phyloP scores from a whole-genome alignment of 2,888 invertebrate species.

The Polyommatus icarus region DNA sequence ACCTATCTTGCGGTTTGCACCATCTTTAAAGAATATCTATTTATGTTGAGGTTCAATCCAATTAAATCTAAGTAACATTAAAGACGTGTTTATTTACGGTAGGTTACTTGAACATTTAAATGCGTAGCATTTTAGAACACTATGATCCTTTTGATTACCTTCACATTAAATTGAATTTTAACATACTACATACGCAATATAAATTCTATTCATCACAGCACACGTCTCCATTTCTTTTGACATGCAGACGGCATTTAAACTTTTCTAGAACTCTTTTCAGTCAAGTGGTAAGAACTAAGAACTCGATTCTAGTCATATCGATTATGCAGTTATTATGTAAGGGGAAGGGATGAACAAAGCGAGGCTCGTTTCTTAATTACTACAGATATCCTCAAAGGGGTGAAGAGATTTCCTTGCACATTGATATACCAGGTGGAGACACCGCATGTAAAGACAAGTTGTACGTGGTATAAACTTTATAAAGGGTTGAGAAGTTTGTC shows the following conservation, averaged over 20 bases:
- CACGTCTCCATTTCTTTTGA: background rate
- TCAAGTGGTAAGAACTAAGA: background rate
- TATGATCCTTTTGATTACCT: too few relatives aligned
- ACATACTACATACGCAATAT: background rate
- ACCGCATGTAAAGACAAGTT: background rate
- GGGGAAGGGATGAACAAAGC: slow-evolving; percentile 60
- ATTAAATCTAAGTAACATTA: too few relatives aligned
- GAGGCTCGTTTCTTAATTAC: slow-evolving; percentile 72
- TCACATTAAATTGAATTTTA: background rate
- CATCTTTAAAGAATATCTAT: too few relatives aligned
- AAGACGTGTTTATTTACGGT: too few relatives aligned
- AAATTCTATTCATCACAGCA: background rate
- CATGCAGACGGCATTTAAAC: background rate
- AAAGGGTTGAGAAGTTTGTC: background rate
- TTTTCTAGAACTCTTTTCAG: background rate
- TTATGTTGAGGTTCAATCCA: too few relatives aligned
- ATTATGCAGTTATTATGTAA: slow-evolving; percentile 76
- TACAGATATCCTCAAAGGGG: slow-evolving; percentile 54
- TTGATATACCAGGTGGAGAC: background rate
- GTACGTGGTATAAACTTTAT: background rate
- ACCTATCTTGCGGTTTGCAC: too few relatives aligned
- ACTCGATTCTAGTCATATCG: slow-evolving; percentile 74
- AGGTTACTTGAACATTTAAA: too few relatives aligned
- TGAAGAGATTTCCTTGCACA: slow-evolving; percentile 33
- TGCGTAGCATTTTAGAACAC: too few relatives aligned